A percentile compares a stretch with the other conserved stretches of the same genome.
Evolutionary conservation across 2,113 vertebrate species (phyloP).

Genomic region (Oncorhynchus gorbuscha): DNA sequence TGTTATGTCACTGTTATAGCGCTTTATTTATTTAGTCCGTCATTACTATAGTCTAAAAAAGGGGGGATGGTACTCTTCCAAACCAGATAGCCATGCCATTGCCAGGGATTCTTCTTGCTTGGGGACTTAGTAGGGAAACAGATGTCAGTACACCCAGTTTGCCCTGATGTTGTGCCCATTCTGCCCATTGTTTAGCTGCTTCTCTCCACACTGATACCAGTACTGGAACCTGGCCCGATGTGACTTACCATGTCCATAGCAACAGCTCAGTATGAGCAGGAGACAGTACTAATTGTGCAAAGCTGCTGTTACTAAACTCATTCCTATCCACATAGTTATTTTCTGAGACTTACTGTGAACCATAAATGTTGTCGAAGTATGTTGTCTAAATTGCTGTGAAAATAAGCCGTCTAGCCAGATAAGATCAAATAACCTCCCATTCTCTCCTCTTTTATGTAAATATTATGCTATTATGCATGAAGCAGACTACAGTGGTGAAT

Average conservation of each 20-base stretch:
- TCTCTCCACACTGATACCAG: neutral
- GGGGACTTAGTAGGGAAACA: neutral
- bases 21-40: neutral
- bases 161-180: neutral
- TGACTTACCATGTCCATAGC: neutral
- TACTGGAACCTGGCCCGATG: neutral
- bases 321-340: neutral
- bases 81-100: neutral
- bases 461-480: too few relatives aligned
- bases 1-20: neutral
- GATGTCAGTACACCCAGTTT: neutral
- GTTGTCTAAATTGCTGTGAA: neutral
- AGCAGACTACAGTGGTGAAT: slow-evolving; percentile 54
- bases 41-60: neutral
- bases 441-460: neutral
- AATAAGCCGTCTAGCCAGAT: too few relatives aligned
- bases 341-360: neutral
- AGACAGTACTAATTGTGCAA: neutral
- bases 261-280: neutral
- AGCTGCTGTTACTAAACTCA: neutral
- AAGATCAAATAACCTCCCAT: neutral
- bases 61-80: neutral
- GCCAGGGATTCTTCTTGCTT: neutral
- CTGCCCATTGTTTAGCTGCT: neutral
- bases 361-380: neutral